Base-by-base conservation (phyloP, 2,888 invertebrate species). In the Bugula neritina region DNA sequence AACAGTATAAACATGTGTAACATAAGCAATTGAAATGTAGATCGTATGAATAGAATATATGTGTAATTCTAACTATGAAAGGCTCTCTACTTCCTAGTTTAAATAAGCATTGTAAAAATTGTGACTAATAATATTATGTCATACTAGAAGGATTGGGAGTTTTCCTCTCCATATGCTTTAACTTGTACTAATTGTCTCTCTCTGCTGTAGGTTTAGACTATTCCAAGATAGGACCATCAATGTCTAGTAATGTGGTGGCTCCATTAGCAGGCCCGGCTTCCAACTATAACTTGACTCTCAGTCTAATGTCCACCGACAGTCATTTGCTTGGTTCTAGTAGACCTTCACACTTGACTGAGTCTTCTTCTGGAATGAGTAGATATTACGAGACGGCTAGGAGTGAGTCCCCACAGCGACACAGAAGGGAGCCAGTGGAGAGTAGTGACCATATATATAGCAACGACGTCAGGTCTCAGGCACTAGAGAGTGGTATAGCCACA, bases 401-500 rank as follows among this genome's bases (percentile, higher is more conserved):
- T 43, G 43, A 43, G 5, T 17, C 5, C 5, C 43, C 43, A 43
- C 43, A 43, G 43, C 5, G 43, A 43, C 43, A 63, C 29, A 31
- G 63, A 17, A 27, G 31, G 10, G 34, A 17, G 27, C 63, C 63
- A 31, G 63, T 63, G 31, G 63, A 63, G 27, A 27, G 31, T 34
- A 63, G 63, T 31, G 31, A 31, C 31, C 63, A 63, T 63, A 27
- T 25, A 63, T 63, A 63, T 27, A 31, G 63, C 3, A 63, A 63
- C 27, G 17, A 43, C 17, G 10, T 43, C 10, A 43, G 43, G 17
- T 5, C 43, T 10, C 43, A 43, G 5, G 10, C 5, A 17, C 43
- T 43, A 17, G 43, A 43, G 10, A 43, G 43, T 43, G 10, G 17
- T 5, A 17, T 17, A 5, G 17, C 43, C 10, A 10, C 43, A 43